phyloP scores from a whole-genome alignment of 2,797 vertebrate genomes.

The Eurystomus glaucurus region DNA sequence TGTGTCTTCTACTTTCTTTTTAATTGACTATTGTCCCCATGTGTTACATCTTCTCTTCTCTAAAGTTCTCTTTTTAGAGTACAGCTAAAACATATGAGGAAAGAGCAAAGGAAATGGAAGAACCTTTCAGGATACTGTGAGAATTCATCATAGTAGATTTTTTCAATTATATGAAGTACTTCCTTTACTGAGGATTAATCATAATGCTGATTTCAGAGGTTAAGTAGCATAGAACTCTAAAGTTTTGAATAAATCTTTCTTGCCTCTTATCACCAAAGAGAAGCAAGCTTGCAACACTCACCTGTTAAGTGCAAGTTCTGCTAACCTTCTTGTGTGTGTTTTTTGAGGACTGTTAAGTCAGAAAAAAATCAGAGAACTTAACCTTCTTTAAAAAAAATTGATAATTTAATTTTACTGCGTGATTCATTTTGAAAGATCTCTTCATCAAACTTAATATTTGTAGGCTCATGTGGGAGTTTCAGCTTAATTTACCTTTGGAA shows the following conservation, averaged over 20 bases:
- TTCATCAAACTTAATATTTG: constrained; percentile 14
- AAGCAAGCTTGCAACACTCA: not conserved
- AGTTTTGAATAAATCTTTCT: not conserved
- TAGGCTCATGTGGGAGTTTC: not conserved
- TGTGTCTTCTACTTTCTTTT: not conserved
- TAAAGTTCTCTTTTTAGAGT: not conserved
- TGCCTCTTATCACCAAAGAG: not conserved
- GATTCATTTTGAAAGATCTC: constrained; percentile 23
- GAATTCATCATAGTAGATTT: not conserved
- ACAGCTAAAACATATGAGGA: not conserved
- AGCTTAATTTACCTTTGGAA: not conserved
- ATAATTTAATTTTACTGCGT: not conserved
- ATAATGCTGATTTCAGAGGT: not conserved
- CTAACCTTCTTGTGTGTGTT: not conserved
- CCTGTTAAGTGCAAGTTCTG: not conserved
- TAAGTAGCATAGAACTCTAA: not conserved
- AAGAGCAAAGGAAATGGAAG: not conserved
- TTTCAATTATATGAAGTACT: not conserved
- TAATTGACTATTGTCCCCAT: rapidly evolving
- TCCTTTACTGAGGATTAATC: not conserved
- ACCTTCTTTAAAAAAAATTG: not conserved
- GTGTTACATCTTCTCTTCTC: no score
- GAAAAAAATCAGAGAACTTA: not conserved
- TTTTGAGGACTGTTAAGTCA: not conserved
- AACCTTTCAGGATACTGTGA: not conserved